A percentile compares a stretch with the other conserved stretches of the same genome.
These are phyloP conservation scores for Gymnocheta viridis DNA, from an alignment of 2,888 invertebrate genomes.

Conservation along the genomic window DNA sequence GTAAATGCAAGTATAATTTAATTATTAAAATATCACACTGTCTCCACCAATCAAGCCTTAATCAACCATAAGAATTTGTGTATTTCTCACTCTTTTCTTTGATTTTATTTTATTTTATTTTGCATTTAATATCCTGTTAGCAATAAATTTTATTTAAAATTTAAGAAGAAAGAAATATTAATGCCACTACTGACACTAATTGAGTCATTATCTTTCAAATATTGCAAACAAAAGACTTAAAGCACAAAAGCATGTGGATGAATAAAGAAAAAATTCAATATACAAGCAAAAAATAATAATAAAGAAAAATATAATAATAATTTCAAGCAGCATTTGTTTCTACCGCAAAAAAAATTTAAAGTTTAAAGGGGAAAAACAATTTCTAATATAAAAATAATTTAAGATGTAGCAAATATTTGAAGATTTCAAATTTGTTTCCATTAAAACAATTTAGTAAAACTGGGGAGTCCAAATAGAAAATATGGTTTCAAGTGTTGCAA, in stretches of 20 bases:
- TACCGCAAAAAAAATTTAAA: not conserved
- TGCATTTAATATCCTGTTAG: slow-evolving; percentile 25
- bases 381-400: slow-evolving; percentile 9
- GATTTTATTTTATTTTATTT: slow-evolving; percentile 9
- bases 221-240: slow-evolving; percentile 43
- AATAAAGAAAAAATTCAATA: not conserved
- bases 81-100: not conserved
- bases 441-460: not conserved
- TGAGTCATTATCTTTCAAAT: slow-evolving; percentile 63
- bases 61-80: slow-evolving; percentile 20
- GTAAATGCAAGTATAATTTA: slow-evolving; percentile 38
- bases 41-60: not conserved
- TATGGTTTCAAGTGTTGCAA: not conserved
- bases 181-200: slow-evolving; percentile 66
- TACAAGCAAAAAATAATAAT: not conserved
- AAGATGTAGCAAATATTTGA: slow-evolving; percentile 19
- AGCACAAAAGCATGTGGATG: too few relatives aligned
- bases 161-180: slow-evolving; percentile 16
- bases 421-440: not conserved
- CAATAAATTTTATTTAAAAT: slow-evolving; percentile 52
- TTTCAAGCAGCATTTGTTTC: not conserved
- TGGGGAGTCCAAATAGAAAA: not conserved
- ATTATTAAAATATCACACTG: slow-evolving; percentile 17
- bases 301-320: slow-evolving; percentile 1
- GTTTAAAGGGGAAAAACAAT: not conserved